Evolutionary conservation across 2,797 vertebrate species (phyloP).

Genomic region (Poeciliopsis presidionis): DNA sequence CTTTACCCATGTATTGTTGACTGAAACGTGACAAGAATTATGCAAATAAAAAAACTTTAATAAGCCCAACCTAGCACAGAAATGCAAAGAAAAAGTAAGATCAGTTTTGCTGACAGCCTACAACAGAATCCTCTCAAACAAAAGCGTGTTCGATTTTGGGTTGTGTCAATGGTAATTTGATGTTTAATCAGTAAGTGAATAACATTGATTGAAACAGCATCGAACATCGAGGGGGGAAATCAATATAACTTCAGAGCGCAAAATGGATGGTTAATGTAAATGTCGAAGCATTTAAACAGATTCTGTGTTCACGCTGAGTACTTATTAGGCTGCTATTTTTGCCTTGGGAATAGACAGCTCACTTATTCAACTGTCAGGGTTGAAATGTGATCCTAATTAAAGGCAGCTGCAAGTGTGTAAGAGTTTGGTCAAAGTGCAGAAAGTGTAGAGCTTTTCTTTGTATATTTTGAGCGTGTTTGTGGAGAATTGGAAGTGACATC

Average conservation of each 20-base stretch:
- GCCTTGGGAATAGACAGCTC: constrained; percentile 25
- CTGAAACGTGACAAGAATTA: background rate
- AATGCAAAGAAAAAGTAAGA: constrained; percentile 1
- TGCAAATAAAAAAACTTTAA: background rate
- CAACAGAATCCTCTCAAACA: constrained; percentile 16
- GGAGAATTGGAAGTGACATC: background rate
- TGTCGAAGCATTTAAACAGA: constrained; percentile 38
- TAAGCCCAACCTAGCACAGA: constrained; percentile 3
- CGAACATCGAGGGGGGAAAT: constrained; percentile 41
- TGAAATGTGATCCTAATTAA: constrained; percentile 49
- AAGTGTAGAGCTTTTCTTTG: constrained; percentile 4
- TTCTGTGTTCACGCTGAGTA: constrained; percentile 40
- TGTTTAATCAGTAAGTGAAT: constrained; percentile 49
- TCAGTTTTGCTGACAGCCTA: constrained; percentile 19
- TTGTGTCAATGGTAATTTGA: constrained; percentile 50
- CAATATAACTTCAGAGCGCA: constrained; percentile 40
- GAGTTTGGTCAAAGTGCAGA: constrained; percentile 15
- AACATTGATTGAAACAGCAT: constrained; percentile 50
- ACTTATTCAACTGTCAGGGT: constrained; percentile 36
- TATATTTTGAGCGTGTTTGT: background rate
- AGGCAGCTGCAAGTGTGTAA: constrained; percentile 44
- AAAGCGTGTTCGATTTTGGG: constrained; percentile 36
- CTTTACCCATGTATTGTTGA: background rate
- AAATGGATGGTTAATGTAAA: constrained; percentile 48
- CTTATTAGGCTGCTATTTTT: constrained; percentile 50